A percentile compares a stretch with the other conserved stretches of the same genome.
phyloP scores from a whole-genome alignment of 1,140 invertebrate species.

The Pemphigus obesinymphae region DNA sequence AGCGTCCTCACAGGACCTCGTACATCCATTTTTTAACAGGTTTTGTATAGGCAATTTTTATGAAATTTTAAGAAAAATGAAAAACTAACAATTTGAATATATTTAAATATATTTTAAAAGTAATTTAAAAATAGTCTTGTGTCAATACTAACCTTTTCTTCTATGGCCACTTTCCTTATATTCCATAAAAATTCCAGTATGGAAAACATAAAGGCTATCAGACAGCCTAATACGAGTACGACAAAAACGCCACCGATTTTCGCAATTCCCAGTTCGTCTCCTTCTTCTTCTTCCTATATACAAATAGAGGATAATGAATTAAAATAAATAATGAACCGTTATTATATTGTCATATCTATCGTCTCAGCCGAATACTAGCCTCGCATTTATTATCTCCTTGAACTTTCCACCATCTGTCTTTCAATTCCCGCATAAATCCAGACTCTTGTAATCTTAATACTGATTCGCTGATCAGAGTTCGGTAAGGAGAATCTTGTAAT shows the following conservation, averaged over 20 bases:
- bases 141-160: conserved; percentile 70
- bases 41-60: too few relatives aligned
- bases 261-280: conserved; percentile 78
- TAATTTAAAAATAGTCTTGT: too few relatives aligned
- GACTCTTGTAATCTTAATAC: conserved; percentile 77
- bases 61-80: too few relatives aligned
- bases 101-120: too few relatives aligned
- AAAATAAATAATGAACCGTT: neutral
- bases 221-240: conserved; percentile 85
- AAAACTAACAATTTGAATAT: too few relatives aligned
- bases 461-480: conserved; percentile 65
- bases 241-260: conserved; percentile 95
- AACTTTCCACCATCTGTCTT: conserved; percentile 81
- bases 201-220: conserved; percentile 78
- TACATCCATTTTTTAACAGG: too few relatives aligned
- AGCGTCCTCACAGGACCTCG: too few relatives aligned
- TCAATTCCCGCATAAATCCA: conserved; percentile 69
- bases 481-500: conserved; percentile 71
- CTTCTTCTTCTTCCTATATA: conserved; percentile 70
- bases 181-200: conserved; percentile 92
- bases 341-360: neutral
- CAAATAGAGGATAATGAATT: conserved; percentile 56
- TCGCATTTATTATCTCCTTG: conserved; percentile 47
- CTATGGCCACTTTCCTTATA: conserved; percentile 79
- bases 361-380: neutral